Evolutionary conservation across 2,888 invertebrate species (phyloP).

Genomic region (Vesta saturnalis): DNA sequence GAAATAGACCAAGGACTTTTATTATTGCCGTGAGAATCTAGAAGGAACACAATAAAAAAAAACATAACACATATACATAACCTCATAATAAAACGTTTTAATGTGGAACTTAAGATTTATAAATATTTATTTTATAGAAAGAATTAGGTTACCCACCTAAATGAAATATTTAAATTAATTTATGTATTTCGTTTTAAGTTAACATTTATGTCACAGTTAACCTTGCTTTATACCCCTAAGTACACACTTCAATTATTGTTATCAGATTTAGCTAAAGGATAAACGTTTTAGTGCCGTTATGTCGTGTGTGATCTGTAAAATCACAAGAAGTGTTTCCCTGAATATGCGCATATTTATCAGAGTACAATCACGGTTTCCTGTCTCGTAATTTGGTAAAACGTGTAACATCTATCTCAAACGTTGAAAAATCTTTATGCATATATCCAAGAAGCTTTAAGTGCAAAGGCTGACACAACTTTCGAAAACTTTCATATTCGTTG

Average conservation of each 20-base stretch:
- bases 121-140: not conserved
- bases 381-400: slow-evolving; percentile 59
- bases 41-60: slow-evolving; percentile 29
- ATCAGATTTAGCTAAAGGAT: not conserved
- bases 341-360: slow-evolving; percentile 60
- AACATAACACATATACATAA: slow-evolving; percentile 10
- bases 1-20: slow-evolving; percentile 48
- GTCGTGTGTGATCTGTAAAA: slow-evolving; percentile 31
- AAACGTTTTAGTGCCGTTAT: slow-evolving; percentile 16
- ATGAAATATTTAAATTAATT: not conserved
- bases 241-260: slow-evolving; percentile 1
- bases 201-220: not conserved
- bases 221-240: not conserved
- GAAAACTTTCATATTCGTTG: slow-evolving; percentile 23
- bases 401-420: slow-evolving; percentile 60
- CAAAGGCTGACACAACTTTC: slow-evolving; percentile 26
- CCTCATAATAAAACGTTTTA: slow-evolving; percentile 18
- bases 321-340: slow-evolving; percentile 33
- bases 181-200: not conserved
- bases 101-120: slow-evolving; percentile 2
- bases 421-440: slow-evolving; percentile 59
- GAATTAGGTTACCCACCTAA: slow-evolving; percentile 1
- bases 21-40: slow-evolving; percentile 45
- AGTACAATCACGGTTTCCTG: slow-evolving; percentile 53
- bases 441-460: slow-evolving; percentile 43